Conservation (phyloP, 1,140 invertebrate genomes). For the Drosophila repletoides region DNA sequence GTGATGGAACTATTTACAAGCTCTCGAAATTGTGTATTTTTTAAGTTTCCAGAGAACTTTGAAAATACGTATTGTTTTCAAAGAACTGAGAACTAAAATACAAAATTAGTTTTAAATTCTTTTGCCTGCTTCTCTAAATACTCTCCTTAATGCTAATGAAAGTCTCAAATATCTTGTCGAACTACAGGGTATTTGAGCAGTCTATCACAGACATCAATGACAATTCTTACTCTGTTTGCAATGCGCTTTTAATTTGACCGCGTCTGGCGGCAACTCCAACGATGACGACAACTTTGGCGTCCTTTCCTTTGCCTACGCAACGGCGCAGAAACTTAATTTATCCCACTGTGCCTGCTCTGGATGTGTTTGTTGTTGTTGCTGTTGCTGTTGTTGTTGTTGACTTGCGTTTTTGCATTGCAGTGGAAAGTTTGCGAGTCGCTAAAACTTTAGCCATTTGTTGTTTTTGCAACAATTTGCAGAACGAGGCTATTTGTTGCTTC, state of each 20-base stretch:
- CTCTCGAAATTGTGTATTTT: too few species aligned
- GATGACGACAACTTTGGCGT: constrained; percentile 31
- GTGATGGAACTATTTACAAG: too few species aligned
- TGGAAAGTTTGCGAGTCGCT: constrained; percentile 57
- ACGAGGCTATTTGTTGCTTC: constrained; percentile 67
- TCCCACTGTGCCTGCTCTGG: constrained; percentile 23
- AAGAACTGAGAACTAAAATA: too few species aligned
- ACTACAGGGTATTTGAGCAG: background rate
- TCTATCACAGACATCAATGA: background rate
- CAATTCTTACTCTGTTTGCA: constrained; percentile 25
- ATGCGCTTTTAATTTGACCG: constrained; percentile 70
- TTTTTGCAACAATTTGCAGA: constrained; percentile 52
- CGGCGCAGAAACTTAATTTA: constrained; percentile 74
- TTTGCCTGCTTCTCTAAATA: too few species aligned
- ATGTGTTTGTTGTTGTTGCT: background rate
- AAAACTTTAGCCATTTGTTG: constrained; percentile 66
- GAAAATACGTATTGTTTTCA: too few species aligned
- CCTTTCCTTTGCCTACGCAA: constrained; percentile 59
- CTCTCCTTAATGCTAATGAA: too few species aligned
- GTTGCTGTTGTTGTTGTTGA: constrained; percentile 42
- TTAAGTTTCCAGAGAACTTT: too few species aligned
- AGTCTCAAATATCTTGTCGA: too few species aligned
- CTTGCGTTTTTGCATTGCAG: constrained; percentile 65
- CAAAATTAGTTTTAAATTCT: too few species aligned
- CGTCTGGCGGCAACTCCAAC: constrained; percentile 40